Percentiles rank a stretch among this genome's conserved stretches.
Evolutionary conservation across 2,888 invertebrate genomes (phyloP).

Genomic region (Nymphalis polychloros): DNA sequence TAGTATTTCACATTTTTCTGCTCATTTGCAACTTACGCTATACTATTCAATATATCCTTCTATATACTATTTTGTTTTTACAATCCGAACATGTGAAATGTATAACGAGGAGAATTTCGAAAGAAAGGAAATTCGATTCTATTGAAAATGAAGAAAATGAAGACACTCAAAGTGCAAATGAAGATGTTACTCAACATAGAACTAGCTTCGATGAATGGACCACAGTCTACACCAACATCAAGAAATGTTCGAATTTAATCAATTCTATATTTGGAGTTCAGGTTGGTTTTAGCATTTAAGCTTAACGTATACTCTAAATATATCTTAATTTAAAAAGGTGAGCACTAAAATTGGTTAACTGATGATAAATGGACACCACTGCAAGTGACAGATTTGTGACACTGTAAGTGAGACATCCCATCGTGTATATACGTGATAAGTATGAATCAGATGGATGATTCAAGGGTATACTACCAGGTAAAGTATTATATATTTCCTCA

Average conservation of each 20-base stretch:
- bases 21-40: constrained; percentile 25
- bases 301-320: too few species aligned
- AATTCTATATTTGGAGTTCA: constrained; percentile 31
- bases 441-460: too few species aligned
- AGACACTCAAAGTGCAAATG: neutral
- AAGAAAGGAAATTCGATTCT: constrained; percentile 1
- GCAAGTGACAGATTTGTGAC: too few species aligned
- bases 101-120: constrained; percentile 39
- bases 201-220: constrained; percentile 22
- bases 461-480: too few species aligned
- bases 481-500: too few species aligned
- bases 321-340: too few species aligned
- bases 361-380: too few species aligned
- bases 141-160: constrained; percentile 20
- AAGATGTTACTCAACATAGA: constrained; percentile 5
- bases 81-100: constrained; percentile 47
- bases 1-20: neutral
- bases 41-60: constrained; percentile 42
- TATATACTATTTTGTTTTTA: constrained; percentile 42
- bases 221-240: constrained; percentile 21
- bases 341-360: too few species aligned
- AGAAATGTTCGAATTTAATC: constrained; percentile 21
- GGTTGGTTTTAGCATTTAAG: neutral
- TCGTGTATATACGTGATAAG: too few species aligned
- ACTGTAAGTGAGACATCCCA: too few species aligned